A percentile compares a stretch with the other conserved stretches of the same genome.
phyloP scores from a whole-genome alignment of 2,113 vertebrate species.

The Elephantulus edwardii region DNA sequence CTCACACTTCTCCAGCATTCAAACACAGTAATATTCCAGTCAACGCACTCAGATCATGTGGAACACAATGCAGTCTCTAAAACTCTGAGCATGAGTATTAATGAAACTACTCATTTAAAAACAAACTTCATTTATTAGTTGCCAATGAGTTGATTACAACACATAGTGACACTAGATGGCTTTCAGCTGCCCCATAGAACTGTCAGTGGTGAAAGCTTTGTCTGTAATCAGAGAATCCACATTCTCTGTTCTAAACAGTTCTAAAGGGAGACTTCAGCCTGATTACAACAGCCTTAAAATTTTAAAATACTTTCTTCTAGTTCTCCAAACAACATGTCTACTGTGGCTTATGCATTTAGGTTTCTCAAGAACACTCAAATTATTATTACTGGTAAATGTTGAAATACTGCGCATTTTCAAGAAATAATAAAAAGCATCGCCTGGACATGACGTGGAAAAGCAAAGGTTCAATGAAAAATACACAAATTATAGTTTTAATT shows the following conservation, averaged over 20 bases:
- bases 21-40: background rate
- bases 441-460: conserved; percentile 52
- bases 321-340: conserved; percentile 37
- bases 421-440: conserved; percentile 18
- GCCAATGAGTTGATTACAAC: background rate
- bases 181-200: background rate
- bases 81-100: background rate
- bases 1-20: background rate
- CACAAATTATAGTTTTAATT: conserved; percentile 58
- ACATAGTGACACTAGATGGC: background rate
- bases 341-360: background rate
- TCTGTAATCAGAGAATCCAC: background rate
- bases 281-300: conserved; percentile 37
- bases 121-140: background rate
- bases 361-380: conserved; percentile 50
- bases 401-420: background rate
- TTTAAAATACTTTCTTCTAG: background rate
- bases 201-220: background rate
- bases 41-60: background rate
- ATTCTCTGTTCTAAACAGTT: background rate
- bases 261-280: background rate
- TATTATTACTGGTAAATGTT: conserved; percentile 43
- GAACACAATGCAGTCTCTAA: background rate
- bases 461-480: conserved; percentile 31
- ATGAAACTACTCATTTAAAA: conserved; percentile 37